phyloP scores from a whole-genome alignment of 2,113 vertebrate species.

The Turnix velox region DNA sequence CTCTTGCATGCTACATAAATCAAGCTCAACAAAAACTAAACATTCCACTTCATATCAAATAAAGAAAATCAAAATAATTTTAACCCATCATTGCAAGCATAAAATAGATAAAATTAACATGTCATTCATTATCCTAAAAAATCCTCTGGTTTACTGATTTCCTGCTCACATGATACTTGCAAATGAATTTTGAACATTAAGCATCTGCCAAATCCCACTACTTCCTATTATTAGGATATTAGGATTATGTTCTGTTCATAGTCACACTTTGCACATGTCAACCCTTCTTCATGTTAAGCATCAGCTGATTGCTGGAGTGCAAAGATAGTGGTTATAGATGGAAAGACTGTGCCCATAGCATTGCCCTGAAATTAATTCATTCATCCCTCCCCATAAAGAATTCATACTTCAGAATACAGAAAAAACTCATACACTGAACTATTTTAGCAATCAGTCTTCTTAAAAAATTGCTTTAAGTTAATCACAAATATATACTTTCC shows the following conservation, averaged over 20 bases:
- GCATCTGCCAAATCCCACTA: not conserved
- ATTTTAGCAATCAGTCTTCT: not conserved
- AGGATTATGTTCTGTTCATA: not conserved
- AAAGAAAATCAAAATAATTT: not conserved
- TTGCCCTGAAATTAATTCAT: not conserved
- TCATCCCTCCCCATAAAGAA: not conserved
- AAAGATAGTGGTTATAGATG: not conserved
- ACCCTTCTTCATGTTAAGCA: not conserved
- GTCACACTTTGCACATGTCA: fast-evolving
- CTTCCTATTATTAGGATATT: not conserved
- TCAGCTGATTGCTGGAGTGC: not conserved
- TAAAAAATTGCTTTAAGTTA: not conserved
- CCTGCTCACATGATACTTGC: not conserved
- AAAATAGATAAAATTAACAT: not conserved
- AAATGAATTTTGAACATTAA: not conserved
- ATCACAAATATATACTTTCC: not conserved
- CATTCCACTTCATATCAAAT: not conserved
- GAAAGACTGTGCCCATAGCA: not conserved
- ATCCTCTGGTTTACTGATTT: not conserved
- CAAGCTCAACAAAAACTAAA: not conserved
- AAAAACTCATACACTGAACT: not conserved
- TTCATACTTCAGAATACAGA: not conserved
- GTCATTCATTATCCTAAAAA: not conserved
- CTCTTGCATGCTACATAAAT: not conserved
- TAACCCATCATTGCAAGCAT: not conserved